These are phyloP conservation scores for Gnathonemus echidnorhynchus DNA, from an alignment of 2,113 vertebrate species.

Conservation along the genomic window DNA sequence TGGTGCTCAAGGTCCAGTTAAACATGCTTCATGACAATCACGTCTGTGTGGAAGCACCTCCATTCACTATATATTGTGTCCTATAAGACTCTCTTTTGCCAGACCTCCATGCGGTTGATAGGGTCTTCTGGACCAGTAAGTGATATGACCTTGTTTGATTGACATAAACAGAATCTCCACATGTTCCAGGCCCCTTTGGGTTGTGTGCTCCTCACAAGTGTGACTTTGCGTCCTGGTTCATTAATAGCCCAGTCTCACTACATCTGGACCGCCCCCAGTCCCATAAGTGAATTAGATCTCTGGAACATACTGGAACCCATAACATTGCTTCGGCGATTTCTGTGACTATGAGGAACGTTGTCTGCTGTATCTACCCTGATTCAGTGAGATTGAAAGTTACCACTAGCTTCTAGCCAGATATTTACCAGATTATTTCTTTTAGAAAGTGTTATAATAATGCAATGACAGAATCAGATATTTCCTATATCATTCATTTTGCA, in stretches of 20 bases:
- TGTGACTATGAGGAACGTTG: not conserved
- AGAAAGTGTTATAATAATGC: not conserved
- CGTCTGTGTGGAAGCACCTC: not conserved
- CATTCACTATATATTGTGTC: not conserved
- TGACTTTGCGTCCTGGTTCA: not conserved
- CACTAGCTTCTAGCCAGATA: not conserved
- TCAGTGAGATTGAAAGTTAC: not conserved
- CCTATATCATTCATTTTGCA: not conserved
- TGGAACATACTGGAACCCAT: not conserved
- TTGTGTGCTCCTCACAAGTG: not conserved
- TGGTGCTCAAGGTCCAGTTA: not conserved
- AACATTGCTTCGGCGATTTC: not conserved
- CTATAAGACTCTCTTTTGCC: not conserved
- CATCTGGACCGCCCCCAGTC: not conserved
- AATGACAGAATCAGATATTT: not conserved
- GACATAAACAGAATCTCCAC: not conserved
- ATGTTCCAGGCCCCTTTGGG: not conserved
- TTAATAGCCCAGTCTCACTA: not conserved
- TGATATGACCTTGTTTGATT: not conserved
- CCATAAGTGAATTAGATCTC: not conserved
- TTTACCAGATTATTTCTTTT: not conserved
- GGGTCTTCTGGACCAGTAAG: not conserved
- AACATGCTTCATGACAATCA: not conserved
- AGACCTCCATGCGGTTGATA: not conserved
- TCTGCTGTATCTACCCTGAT: not conserved